Evolutionary conservation across 2,888 invertebrate species (phyloP).

Genomic region (Megalurothrips usitatus): DNA sequence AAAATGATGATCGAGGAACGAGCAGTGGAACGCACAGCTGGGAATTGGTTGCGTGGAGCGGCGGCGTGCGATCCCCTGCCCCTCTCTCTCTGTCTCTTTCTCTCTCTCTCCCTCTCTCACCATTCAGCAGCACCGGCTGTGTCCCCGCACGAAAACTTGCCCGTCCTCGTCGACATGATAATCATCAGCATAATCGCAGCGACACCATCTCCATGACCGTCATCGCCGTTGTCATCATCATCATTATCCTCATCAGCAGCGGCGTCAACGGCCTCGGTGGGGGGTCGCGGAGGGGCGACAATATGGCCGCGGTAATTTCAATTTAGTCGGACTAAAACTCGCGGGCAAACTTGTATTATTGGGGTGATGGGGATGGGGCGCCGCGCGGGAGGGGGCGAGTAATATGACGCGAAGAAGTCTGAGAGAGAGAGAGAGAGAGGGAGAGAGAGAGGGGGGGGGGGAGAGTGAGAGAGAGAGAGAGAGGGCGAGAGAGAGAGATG

Average conservation of each 20-base stretch:
- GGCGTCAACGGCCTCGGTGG: background rate
- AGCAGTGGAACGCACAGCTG: too few relatives aligned
- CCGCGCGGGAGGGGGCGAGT: background rate
- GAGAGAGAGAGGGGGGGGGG: background rate
- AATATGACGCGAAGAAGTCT: background rate
- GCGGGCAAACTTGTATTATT: slow-evolving; percentile 23
- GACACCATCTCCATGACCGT: background rate
- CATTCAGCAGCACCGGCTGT: background rate
- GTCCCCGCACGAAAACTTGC: background rate
- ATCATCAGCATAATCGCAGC: background rate
- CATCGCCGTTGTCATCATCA: background rate
- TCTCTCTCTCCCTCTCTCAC: background rate
- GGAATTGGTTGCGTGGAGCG: too few relatives aligned
- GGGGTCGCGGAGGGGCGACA: background rate
- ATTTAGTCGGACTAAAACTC: slow-evolving; percentile 14
- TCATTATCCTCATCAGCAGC: background rate
- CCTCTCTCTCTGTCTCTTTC: background rate
- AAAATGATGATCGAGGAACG: too few relatives aligned
- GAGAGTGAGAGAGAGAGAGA: background rate
- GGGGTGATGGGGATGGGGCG: background rate
- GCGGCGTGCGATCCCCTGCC: too few relatives aligned
- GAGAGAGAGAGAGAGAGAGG: background rate
- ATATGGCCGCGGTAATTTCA: slow-evolving; percentile 25
- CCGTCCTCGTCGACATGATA: background rate
- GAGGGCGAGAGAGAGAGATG: background rate